These are phyloP conservation scores for Distichodus sexfasciatus DNA, from an alignment of 2,797 vertebrate species.

Conservation along the genomic window DNA sequence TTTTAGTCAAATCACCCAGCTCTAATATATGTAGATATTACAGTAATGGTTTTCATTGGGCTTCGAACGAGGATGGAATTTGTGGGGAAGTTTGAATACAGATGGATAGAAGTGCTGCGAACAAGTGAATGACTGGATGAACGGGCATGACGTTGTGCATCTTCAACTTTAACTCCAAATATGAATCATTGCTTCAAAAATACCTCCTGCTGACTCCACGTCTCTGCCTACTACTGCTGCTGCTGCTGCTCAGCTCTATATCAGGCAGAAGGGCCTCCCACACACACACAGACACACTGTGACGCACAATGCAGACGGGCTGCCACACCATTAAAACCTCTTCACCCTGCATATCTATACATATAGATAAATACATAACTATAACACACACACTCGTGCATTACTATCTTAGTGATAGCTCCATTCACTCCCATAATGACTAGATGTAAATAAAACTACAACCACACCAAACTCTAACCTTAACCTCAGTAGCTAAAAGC, in stretches of 20 bases:
- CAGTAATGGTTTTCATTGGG: neutral
- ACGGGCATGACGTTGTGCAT: slow-evolving; percentile 1
- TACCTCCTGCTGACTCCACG: slow-evolving; percentile 29
- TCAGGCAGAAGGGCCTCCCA: slow-evolving; percentile 21
- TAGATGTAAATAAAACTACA: too few relatives aligned
- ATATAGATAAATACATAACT: neutral
- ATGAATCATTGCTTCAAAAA: slow-evolving; percentile 38
- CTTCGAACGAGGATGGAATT: neutral
- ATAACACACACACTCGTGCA: neutral
- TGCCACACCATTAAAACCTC: neutral
- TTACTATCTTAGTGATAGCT: too few relatives aligned
- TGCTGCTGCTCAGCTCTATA: slow-evolving; percentile 8
- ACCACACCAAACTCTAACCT: too few relatives aligned
- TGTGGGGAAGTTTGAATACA: neutral
- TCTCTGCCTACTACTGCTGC: slow-evolving; percentile 17
- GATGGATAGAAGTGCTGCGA: neutral
- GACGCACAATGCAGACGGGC: slow-evolving; percentile 30
- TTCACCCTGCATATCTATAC: neutral
- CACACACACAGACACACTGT: slow-evolving; percentile 9
- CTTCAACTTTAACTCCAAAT: slow-evolving; percentile 7
- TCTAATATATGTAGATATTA: too few relatives aligned
- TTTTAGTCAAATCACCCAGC: too few relatives aligned
- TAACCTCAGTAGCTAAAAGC: too few relatives aligned
- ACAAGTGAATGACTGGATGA: neutral
- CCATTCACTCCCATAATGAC: too few relatives aligned